Base-by-base conservation (phyloP, 2,797 vertebrate genomes). In the Glossophaga mutica region DNA sequence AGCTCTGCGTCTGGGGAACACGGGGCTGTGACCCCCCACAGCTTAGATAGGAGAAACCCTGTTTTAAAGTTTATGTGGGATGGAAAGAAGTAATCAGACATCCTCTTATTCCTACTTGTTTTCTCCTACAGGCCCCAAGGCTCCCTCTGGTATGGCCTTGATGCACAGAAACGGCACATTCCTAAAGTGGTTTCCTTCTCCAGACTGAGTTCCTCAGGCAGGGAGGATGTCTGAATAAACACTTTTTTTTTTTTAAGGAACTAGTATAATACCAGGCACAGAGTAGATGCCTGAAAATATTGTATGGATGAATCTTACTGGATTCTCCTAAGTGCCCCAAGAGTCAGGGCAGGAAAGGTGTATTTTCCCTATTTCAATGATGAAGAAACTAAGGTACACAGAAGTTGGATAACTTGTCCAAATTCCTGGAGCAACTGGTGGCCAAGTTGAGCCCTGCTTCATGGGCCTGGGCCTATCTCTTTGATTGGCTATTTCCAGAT, bases 301-400 rank as follows among this genome's bases (percentile, higher is more conserved):
- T 65, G 46, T 77, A 67, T 42, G 6, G 34, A n/a, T 39, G 46
- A 77, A 89, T 77, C 16, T 92, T 26, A 62, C 1, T 21, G 50
- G 68, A 76, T 90, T 95, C 21, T 92, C 62, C 39, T 14, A 92
- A 32, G 50, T 67, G 50, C 14, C 50, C 67, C 5, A 55, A 78
- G 50, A 84, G 11, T 67, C 32, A 89, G 71, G 71, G 57, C 14
- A 90, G 32, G 87, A 19, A 74, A 92, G 19, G 76, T 85, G 26
- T 44, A 57, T 37, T 59, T 67, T 77, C 73, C 48, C 21, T 34
- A 50, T 82, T 95, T 86, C 44, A 90, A 0, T 87, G 52, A 68
- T 90, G n/a, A 78, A 89, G 76, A 94, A 92, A 95, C 26, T 16
- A 19, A 88, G 74, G 3, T 52, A 90, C 9, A 67, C 84, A 88